Evolutionary conservation across 2,888 invertebrate genomes (phyloP), one percentile per base, ranked within the genome.

Genomic region (Lysandra bellargus): DNA sequence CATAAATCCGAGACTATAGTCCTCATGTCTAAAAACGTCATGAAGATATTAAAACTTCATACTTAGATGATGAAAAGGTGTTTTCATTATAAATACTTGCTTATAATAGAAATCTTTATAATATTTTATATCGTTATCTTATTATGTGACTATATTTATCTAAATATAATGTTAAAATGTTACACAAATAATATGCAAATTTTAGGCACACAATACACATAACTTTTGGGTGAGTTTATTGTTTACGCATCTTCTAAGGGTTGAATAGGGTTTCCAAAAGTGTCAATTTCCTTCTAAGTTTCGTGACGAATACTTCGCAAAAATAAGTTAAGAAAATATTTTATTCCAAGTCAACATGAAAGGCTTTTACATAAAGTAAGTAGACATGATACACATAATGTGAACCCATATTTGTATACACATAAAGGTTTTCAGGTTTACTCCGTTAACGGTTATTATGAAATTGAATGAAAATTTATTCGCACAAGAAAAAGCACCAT

Each of bases 151-250:
- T 7, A 64, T 12, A 64, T 64, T 64, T 30, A 64, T 12, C 3
- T 30, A 23, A 61, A n/a, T 78, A 23, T 40, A 61, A 78, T 37
- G n/a, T 2, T 78, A 61, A n/a, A 5, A 72, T 30, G 30, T 64
- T 64, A 14, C 30, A 78, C 23, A 30, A 23, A 69, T 57, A 40
- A 69, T 57, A 40, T 61, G 61, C 17, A 33, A 33, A 61, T 33
- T 60, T 49, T 53, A 53, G 76, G 53, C 17, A 14, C 6, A 14
- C 33, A 17, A 33, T 6, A 14, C 6, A 14, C 33, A 17, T 57
- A 53, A 76, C 76, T 76, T 76, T 57, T 23, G 76, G 76, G 76
- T 57, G 57, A 76, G 49, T 76, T 76, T 30, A 53, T 57, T 76
- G 53, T 76, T 57, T 33, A 57, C 57, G 44, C 74, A 69, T 23